These are phyloP conservation scores for Philereme vetulata DNA, from an alignment of 2,888 invertebrate genomes.

Conservation along the genomic window DNA sequence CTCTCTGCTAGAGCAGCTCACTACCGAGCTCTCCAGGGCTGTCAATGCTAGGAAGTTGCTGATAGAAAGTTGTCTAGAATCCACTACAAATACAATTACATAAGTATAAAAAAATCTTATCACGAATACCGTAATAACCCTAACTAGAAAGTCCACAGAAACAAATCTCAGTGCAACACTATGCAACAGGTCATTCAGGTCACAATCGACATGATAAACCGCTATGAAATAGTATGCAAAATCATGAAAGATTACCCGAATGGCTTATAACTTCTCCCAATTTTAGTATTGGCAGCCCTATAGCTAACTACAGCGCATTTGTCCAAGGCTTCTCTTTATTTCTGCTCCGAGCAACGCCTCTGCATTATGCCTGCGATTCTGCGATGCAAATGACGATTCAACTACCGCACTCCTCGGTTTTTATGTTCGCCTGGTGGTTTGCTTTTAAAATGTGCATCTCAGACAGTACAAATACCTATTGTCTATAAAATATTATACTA, in stretches of 20 bases:
- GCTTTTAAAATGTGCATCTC: slow-evolving; percentile 29
- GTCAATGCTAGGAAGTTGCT: slow-evolving; percentile 1
- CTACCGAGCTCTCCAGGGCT: neutral
- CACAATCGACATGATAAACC: too few relatives aligned
- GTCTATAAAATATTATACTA: too few relatives aligned
- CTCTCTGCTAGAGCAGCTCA: slow-evolving; percentile 10
- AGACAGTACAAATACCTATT: too few relatives aligned
- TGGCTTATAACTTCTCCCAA: neutral
- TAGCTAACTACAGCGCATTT: slow-evolving; percentile 19
- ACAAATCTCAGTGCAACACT: too few relatives aligned
- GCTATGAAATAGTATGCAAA: too few relatives aligned
- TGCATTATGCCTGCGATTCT: slow-evolving; percentile 33
- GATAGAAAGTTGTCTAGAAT: too few relatives aligned
- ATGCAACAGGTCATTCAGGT: too few relatives aligned
- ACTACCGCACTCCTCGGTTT: slow-evolving; percentile 42
- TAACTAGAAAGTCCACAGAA: too few relatives aligned
- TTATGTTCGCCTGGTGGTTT: slow-evolving; percentile 50
- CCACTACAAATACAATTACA: too few relatives aligned
- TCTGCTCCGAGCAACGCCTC: slow-evolving; percentile 25
- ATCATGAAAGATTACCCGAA: too few relatives aligned
- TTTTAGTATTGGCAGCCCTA: slow-evolving; percentile 9
- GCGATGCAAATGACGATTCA: slow-evolving; percentile 48
- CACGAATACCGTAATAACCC: too few relatives aligned
- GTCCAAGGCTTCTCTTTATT: slow-evolving; percentile 26
- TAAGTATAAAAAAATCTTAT: too few relatives aligned